A percentile compares a stretch with the other conserved stretches of the same genome.
phyloP scores from a whole-genome alignment of 1,140 invertebrate genomes.

The Asobara japonica region DNA sequence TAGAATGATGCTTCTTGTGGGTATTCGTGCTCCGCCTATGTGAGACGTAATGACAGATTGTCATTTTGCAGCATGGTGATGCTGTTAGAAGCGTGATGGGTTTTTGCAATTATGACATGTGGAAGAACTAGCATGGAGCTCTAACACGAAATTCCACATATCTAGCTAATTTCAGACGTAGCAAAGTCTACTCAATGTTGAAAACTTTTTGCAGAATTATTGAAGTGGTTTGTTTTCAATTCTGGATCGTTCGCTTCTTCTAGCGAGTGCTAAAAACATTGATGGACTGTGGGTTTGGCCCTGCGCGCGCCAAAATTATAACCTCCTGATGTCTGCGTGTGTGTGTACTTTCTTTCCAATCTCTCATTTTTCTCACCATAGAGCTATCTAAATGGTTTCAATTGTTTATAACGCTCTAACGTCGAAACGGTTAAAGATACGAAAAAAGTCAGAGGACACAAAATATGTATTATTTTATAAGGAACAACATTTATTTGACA shows the following conservation, averaged over 20 bases:
- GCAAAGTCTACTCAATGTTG: conserved; percentile 39
- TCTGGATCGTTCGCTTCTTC: not conserved
- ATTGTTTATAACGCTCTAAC: too few species aligned
- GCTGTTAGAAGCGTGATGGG: not conserved
- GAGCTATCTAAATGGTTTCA: too few species aligned
- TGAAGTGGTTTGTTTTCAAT: not conserved
- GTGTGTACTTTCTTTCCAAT: too few species aligned
- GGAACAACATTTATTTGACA: too few species aligned
- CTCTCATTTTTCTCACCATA: too few species aligned
- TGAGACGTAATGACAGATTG: not conserved
- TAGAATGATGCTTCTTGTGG: not conserved
- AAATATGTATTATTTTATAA: too few species aligned
- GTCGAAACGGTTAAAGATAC: too few species aligned
- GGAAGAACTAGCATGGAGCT: conserved; percentile 31
- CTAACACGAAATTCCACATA: conserved; percentile 41
- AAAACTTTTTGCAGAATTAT: conserved; percentile 8
- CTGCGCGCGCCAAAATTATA: too few species aligned
- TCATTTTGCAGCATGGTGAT: conserved; percentile 40
- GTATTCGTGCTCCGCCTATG: conserved; percentile 10
- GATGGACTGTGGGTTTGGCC: too few species aligned
- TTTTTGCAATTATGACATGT: not conserved
- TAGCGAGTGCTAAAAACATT: too few species aligned
- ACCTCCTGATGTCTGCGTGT: too few species aligned
- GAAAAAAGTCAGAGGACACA: too few species aligned
- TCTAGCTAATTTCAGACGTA: not conserved